phyloP scores from a whole-genome alignment of 53 echinoderm and acorn worm species.

The Astropecten irregularis region DNA sequence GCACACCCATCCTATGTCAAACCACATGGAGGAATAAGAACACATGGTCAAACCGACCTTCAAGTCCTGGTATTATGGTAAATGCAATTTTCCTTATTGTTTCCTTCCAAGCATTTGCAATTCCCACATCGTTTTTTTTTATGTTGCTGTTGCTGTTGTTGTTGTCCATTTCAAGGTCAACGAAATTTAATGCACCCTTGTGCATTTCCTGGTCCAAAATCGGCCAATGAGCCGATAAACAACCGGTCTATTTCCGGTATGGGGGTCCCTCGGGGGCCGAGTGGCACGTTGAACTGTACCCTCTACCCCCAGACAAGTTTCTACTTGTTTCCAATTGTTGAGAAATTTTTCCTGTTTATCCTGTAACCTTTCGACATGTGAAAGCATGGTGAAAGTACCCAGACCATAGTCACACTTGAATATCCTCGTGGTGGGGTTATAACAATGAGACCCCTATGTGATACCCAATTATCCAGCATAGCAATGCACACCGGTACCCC shows the following conservation, averaged over 20 bases:
- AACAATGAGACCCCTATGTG: constrained; percentile 28
- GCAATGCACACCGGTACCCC: background rate
- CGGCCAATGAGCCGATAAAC: constrained; percentile 4
- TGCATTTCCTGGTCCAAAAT: constrained; percentile 34
- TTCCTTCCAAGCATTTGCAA: too few species aligned
- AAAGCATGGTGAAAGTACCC: constrained; percentile 5
- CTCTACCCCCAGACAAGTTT: constrained; percentile 27
- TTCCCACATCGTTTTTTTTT: constrained; percentile 5
- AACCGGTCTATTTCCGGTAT: constrained; percentile 21
- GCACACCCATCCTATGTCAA: too few species aligned
- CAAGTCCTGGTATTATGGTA: constrained; percentile 38
- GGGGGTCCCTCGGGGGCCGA: background rate
- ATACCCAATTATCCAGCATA: background rate
- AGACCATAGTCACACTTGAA: background rate
- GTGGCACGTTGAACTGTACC: background rate
- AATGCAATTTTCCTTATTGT: constrained; percentile 17
- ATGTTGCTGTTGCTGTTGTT: background rate
- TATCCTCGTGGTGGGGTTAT: constrained; percentile 4
- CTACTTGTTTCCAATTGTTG: constrained; percentile 1
- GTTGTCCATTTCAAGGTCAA: background rate
- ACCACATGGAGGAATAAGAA: too few species aligned
- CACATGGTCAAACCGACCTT: constrained; percentile 36
- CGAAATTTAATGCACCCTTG: background rate
- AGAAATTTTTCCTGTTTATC: constrained; percentile 15
- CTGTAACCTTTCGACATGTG: too few species aligned